Evolutionary conservation across 2,113 vertebrate species (phyloP), one percentile per base, ranked within the genome.

Genomic region (Pseudorhombus dupliciocellatus): DNA sequence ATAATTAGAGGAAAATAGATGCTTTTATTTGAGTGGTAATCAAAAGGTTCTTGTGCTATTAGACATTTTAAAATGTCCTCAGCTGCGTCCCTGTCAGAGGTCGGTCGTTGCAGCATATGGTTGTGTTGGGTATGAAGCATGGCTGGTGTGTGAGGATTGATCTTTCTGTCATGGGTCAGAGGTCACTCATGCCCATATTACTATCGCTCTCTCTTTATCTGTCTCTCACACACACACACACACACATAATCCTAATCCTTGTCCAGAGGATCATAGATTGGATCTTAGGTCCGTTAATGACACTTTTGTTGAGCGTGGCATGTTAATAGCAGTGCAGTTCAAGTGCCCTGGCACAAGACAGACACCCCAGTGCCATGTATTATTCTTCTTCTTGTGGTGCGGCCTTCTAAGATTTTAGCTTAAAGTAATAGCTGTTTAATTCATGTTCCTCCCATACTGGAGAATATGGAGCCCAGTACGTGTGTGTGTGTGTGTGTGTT

Each of bases 191-290:
- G 44, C 25, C 1, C 42, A 55, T 30, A 34, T 61, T 40, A 24
- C n/a, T 61, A 57, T 60, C 21, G 30, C 5, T 22, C 1, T 60
- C 3, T 37, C 10, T 37, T 37, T 42, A 0, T 46, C 10, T 61
- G 0, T 21, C 57, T 40, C 16, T 21, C 24, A 4, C 37, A 28
- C 57, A 61, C 24, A n/a, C 26, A 25, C 26, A 22, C 53, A 42
- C 31, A 6, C n/a, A 54, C 63, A 30, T 22, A 69, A 58, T 31
- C 51, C 8, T 77, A 84, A 71, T 85, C 64, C 75, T 14, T 20
- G 9, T 46, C 20, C 65, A 66, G 25, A 73, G 48, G 62, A 65
- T 31, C 37, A 62, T 21, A 58, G 75, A 84, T 74, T 75, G 59
- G 25, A 76, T 46, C 20, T 31, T 31, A 52, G 30, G 44, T 62